phyloP scores from a whole-genome alignment of 2,113 vertebrate species.

The Nyctereutes procyonoides region DNA sequence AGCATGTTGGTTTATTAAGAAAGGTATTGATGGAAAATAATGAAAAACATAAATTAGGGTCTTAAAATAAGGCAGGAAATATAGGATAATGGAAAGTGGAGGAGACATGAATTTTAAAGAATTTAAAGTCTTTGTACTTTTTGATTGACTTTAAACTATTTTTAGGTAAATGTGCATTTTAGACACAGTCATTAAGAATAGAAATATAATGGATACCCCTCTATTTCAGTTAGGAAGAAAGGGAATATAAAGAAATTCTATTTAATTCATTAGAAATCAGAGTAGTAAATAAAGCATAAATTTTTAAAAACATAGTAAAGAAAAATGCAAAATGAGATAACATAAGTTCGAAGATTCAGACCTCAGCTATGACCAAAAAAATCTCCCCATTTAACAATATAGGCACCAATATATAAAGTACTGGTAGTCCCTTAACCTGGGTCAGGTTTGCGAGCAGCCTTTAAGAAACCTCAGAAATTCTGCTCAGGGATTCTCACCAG shows the following conservation, averaged over 20 bases:
- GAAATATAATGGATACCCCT: not conserved
- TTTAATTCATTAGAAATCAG: not conserved
- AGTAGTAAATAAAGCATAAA: not conserved
- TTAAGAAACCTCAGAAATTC: not conserved
- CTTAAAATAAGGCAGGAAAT: constrained; percentile 17
- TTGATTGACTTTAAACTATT: not conserved
- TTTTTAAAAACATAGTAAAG: not conserved
- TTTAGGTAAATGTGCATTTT: not conserved
- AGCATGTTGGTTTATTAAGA: not conserved
- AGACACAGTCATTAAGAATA: not conserved
- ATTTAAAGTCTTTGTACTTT: not conserved
- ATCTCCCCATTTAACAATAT: not conserved
- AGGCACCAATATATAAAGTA: not conserved
- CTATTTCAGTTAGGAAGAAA: not conserved
- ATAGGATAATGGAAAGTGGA: not conserved
- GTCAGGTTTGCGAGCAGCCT: not conserved
- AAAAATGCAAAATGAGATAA: not conserved
- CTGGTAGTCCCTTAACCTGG: not conserved
- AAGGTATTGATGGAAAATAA: not conserved
- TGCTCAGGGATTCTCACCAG: not conserved
- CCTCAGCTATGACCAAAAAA: not conserved
- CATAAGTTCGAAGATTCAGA: not conserved
- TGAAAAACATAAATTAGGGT: not conserved
- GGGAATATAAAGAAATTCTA: not conserved
- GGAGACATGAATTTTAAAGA: not conserved